phyloP scores from a whole-genome alignment of 2,888 invertebrate genomes.

The Torymus auratus region DNA sequence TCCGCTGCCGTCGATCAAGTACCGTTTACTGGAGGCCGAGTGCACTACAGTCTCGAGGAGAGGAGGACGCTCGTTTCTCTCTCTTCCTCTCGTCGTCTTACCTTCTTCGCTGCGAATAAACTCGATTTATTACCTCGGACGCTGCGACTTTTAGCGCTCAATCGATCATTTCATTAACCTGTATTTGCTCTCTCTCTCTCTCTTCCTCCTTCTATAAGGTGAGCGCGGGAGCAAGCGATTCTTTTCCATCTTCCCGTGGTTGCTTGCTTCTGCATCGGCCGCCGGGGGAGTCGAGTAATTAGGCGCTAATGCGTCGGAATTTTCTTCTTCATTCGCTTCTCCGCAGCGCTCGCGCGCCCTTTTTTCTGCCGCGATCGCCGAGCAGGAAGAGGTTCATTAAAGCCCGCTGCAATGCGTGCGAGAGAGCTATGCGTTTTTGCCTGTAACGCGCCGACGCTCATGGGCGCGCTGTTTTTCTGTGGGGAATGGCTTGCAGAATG shows the following conservation, averaged over 20 bases:
- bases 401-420: neutral
- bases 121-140: slow-evolving; percentile 53
- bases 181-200: slow-evolving; percentile 19
- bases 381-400: slow-evolving; percentile 27
- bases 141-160: slow-evolving; percentile 46
- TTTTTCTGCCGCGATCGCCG: slow-evolving; percentile 10
- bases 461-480: too few relatives aligned
- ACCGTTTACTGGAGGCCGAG: slow-evolving; percentile 49
- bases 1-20: slow-evolving; percentile 50
- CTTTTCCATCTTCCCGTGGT: neutral
- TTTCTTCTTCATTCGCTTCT: slow-evolving; percentile 8
- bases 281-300: slow-evolving; percentile 29
- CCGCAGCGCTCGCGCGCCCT: neutral
- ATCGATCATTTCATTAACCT: slow-evolving; percentile 58
- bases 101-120: slow-evolving; percentile 42
- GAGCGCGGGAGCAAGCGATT: too few relatives aligned
- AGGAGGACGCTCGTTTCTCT: slow-evolving; percentile 27
- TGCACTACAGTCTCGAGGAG: slow-evolving; percentile 40
- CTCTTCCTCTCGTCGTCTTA: slow-evolving; percentile 12
- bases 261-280: slow-evolving; percentile 31
- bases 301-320: slow-evolving; percentile 41
- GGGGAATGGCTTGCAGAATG: too few relatives aligned
- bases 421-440: neutral
- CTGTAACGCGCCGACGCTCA: too few relatives aligned
- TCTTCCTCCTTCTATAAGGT: neutral